A percentile compares a stretch with the other conserved stretches of the same genome.
These are phyloP conservation scores for Hylaeus anthracinus DNA, from an alignment of 1,140 invertebrate genomes.

Conservation along the genomic window DNA sequence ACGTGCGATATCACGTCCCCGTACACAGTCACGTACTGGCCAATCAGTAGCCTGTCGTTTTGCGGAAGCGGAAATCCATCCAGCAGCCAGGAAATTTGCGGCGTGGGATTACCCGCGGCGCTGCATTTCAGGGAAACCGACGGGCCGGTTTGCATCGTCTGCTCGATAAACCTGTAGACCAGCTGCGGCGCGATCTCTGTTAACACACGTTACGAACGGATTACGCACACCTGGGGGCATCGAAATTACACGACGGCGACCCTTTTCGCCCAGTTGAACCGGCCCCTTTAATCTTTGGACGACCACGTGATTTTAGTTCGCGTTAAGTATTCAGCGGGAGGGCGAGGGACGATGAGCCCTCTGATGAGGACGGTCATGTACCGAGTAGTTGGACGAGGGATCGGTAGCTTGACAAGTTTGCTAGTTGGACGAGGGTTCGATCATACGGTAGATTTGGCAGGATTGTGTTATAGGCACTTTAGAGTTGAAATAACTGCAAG, in stretches of 20 bases:
- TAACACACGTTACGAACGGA: slow-evolving; percentile 66
- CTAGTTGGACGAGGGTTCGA: no score
- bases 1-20: slow-evolving; percentile 88
- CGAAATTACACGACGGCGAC: slow-evolving; percentile 22
- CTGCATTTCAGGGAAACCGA: slow-evolving; percentile 84
- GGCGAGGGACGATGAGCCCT: no score
- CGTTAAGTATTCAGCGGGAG: no score
- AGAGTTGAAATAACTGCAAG: no score
- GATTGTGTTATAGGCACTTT: no score
- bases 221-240: slow-evolving; percentile 41
- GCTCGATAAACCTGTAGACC: slow-evolving; percentile 83
- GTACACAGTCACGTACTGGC: slow-evolving; percentile 85
- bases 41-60: slow-evolving; percentile 85
- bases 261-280: background rate
- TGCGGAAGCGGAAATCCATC: slow-evolving; percentile 83
- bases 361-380: no score
- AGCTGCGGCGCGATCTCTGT: slow-evolving; percentile 83
- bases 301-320: no score
- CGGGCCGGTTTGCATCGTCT: slow-evolving; percentile 83
- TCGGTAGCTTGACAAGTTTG: no score
- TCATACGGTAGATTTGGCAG: no score
- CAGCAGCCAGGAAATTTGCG: slow-evolving; percentile 83
- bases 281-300: no score
- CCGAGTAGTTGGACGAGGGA: no score
- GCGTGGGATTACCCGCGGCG: slow-evolving; percentile 85